Evolutionary conservation across 2,113 vertebrate species (phyloP), one percentile per base, ranked within the genome.

Genomic region (Harpagus bidentatus): DNA sequence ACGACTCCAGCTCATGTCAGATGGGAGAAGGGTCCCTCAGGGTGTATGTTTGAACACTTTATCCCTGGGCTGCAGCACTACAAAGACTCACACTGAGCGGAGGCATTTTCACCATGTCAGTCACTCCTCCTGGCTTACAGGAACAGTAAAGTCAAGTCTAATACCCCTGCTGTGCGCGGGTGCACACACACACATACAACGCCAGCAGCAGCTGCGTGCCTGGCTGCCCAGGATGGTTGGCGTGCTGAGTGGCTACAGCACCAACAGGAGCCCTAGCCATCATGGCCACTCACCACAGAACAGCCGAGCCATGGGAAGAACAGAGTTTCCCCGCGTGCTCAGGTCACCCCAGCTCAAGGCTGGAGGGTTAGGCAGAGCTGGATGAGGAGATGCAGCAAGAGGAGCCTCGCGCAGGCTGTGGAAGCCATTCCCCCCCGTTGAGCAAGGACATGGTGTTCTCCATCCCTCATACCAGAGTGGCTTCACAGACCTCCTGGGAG

Each of bases 401-500:
- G 6, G 12, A 90, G 58, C 62, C 38, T 10, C 1, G 0, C 1
- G 3, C 20, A 26, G 56, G 71, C 47, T 71, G 29, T 22, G 66
- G 66, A 52, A 86, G 26, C 40, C 6, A 0, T 53, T 31, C 40
- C 43, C 25, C 6, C 0, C 50, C 4, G 17, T 1, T 1, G 10
- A 74, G 40, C 23, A 58, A 61, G 95, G 53, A 59, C 84, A 3
- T 8, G 61, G 26, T 55, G 65, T 59, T 87, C 84, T 82, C 70
- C 93, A 91, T 91, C 84, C 56, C 91, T 79, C 66, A 70, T 85
- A 61, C 74, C 91, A 95, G 25, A 67, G 89, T 17, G 93, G 78
- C 74, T 82, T 71, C 92, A 36, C 62, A 90, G 74, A 69, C 61
- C 95, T 80, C 89, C 92, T 85, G 96, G 96, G 89, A 93, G 66